Percentiles rank a stretch among this genome's conserved stretches.
Evolutionary conservation across 2,888 invertebrate genomes (phyloP).

Genomic region (Dasypolia templi): DNA sequence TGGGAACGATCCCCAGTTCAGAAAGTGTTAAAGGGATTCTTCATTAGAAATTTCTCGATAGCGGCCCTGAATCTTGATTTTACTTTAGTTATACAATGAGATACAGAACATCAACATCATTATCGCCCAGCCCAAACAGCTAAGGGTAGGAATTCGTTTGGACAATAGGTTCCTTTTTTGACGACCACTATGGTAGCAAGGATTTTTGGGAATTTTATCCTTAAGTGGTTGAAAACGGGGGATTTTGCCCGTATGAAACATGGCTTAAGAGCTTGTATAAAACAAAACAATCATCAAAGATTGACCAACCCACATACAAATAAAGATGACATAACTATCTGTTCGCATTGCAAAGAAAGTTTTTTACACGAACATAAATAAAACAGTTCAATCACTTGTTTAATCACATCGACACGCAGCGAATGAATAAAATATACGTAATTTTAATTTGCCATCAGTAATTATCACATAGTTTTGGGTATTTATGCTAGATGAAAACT

Average conservation of each 20-base stretch:
- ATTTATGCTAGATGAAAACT: too few species aligned
- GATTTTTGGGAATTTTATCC: not conserved
- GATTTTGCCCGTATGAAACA: not conserved
- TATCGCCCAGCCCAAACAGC: not conserved
- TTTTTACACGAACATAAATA: not conserved
- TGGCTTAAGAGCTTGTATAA: not conserved
- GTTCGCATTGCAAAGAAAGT: constrained; percentile 1
- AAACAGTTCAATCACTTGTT: not conserved
- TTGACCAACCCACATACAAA: not conserved
- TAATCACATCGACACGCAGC: not conserved
- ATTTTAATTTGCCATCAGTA: too few species aligned
- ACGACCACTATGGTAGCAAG: not conserved
- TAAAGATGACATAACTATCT: not conserved
- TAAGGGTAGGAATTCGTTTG: not conserved
- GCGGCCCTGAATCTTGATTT: not conserved
- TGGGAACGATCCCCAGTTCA: not conserved
- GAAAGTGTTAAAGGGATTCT: not conserved
- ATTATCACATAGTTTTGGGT: too few species aligned
- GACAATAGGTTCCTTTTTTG: not conserved
- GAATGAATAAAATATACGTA: not conserved
- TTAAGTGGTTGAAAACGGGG: not conserved
- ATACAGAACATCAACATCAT: not conserved
- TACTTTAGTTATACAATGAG: not conserved
- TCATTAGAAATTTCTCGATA: not conserved
- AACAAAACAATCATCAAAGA: not conserved